Evolutionary conservation across 2,888 invertebrate genomes (phyloP).

Genomic region (Hyalella azteca): DNA sequence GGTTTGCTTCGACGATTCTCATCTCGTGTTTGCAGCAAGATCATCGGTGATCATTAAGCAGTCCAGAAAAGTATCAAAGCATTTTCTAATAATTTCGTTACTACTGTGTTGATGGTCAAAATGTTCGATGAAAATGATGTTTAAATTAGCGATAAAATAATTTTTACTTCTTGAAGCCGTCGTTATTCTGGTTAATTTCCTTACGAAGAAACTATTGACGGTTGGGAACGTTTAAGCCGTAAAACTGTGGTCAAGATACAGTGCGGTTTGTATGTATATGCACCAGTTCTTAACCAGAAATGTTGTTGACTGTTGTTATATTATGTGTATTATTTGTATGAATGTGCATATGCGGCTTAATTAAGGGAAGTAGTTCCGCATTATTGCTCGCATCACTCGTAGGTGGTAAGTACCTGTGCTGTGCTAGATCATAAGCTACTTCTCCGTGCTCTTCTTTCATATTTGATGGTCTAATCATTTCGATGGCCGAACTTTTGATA

Average conservation of each 20-base stretch:
- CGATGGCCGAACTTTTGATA: not conserved
- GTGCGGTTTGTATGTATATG: slow-evolving; percentile 9
- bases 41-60: too few relatives aligned
- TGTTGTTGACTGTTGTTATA: slow-evolving; percentile 33
- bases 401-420: slow-evolving; percentile 30
- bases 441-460: not conserved
- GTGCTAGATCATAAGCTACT: slow-evolving; percentile 13
- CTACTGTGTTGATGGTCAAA: too few relatives aligned
- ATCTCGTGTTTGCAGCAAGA: too few relatives aligned
- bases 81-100: too few relatives aligned
- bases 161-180: too few relatives aligned
- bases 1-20: too few relatives aligned
- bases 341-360: not conserved
- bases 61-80: too few relatives aligned
- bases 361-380: slow-evolving; percentile 1
- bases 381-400: slow-evolving; percentile 10
- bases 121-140: too few relatives aligned
- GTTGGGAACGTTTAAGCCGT: not conserved
- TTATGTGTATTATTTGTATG: slow-evolving; percentile 12
- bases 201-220: too few relatives aligned
- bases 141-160: too few relatives aligned
- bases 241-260: not conserved
- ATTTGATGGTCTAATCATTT: too few relatives aligned
- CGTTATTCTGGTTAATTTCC: too few relatives aligned
- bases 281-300: slow-evolving; percentile 6